Evolutionary conservation across 2,113 vertebrate genomes (phyloP).

Genomic region (Malurus cyaneus): DNA sequence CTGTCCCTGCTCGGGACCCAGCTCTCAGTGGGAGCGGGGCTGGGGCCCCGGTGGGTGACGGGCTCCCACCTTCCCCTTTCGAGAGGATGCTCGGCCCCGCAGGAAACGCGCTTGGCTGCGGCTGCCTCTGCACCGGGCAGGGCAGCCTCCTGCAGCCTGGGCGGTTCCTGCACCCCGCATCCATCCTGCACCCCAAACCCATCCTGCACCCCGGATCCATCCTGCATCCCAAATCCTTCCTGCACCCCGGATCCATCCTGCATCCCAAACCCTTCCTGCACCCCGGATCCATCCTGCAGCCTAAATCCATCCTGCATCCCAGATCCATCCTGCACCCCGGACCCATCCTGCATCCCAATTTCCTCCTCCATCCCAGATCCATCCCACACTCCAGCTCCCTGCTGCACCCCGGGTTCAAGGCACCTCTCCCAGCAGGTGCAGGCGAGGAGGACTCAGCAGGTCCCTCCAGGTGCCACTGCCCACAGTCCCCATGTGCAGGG

Average conservation of each 20-base stretch:
- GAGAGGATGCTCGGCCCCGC: neutral
- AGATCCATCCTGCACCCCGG: neutral
- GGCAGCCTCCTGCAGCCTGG: no score
- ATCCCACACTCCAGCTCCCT: neutral
- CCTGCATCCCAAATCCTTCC: neutral
- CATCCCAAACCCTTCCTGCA: neutral
- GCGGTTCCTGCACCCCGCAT: neutral
- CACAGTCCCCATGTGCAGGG: fast-evolving
- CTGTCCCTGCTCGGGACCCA: neutral
- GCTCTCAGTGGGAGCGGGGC: fast-evolving
- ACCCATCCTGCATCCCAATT: neutral
- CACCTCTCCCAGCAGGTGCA: neutral
- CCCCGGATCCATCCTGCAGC: neutral
- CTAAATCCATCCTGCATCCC: neutral
- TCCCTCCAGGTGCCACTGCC: fast-evolving
- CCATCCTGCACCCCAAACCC: neutral
- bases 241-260: neutral
- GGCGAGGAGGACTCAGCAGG: neutral
- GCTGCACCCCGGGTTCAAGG: neutral
- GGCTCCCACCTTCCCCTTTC: neutral
- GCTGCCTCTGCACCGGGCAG: neutral
- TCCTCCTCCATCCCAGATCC: no score
- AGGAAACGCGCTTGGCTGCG: slow-evolving; percentile 10
- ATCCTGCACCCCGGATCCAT: fast-evolving
- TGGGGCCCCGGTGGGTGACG: fast-evolving